Evolutionary conservation across 1,140 invertebrate species (phyloP).

Genomic region (Globodera ellingtonae): DNA sequence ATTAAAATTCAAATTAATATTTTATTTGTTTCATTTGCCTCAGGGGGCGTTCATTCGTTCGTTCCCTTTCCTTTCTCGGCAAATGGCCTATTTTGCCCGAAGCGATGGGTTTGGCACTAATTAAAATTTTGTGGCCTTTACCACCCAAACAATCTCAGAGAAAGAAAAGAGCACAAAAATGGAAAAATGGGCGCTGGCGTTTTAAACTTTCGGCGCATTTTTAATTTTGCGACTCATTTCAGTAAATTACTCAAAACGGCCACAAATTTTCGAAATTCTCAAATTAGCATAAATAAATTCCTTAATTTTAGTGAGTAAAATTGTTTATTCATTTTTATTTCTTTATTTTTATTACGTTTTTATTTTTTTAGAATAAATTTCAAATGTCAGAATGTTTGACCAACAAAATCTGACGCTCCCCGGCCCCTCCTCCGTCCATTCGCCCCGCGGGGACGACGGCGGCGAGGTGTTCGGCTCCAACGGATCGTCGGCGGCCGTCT

Average conservation of each 20-base stretch:
- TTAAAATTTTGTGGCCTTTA: neutral
- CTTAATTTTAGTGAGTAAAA: neutral
- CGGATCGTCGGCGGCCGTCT: neutral
- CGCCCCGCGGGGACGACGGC: neutral
- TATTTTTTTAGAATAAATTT: neutral
- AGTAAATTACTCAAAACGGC: neutral
- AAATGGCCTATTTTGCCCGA: neutral
- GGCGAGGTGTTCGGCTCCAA: conserved; percentile 1
- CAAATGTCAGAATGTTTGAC: neutral
- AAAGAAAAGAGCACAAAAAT: too few relatives aligned
- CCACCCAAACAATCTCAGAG: neutral
- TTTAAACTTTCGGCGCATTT: neutral
- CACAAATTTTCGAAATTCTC: too few relatives aligned
- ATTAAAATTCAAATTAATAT: neutral
- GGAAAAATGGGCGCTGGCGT: neutral
- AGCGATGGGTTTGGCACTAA: neutral
- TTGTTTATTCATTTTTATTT: neutral
- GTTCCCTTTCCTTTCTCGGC: neutral
- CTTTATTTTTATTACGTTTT: neutral
- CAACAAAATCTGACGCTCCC: conserved; percentile 10
- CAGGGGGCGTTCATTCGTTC: neutral
- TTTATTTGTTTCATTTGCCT: neutral
- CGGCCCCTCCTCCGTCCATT: neutral
- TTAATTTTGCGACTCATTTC: neutral
- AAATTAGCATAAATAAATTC: neutral